phyloP scores from a whole-genome alignment of 2,888 invertebrate genomes.

The Nemapogon koenigi region DNA sequence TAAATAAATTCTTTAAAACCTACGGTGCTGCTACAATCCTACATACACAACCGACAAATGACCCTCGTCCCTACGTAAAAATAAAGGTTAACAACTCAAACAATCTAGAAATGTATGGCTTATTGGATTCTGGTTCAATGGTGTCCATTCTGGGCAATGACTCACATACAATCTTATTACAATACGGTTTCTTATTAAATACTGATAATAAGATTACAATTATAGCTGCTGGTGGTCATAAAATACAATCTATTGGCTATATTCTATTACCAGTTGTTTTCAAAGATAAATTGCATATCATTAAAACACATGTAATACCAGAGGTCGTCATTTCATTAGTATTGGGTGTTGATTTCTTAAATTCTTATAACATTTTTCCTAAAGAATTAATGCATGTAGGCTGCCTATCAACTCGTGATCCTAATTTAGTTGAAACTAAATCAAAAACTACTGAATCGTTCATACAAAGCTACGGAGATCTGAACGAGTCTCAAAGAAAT shows the following conservation, averaged over 20 bases:
- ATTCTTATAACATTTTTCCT: slow-evolving; percentile 13
- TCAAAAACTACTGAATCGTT: neutral
- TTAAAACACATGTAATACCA: slow-evolving; percentile 15
- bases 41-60: slow-evolving; percentile 8
- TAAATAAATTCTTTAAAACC: slow-evolving; percentile 11
- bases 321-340: slow-evolving; percentile 13
- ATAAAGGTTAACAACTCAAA: slow-evolving; percentile 10
- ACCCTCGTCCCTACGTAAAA: slow-evolving; percentile 16
- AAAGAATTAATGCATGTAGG: slow-evolving; percentile 7
- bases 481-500: slow-evolving; percentile 8
- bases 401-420: too few relatives aligned
- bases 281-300: slow-evolving; percentile 11
- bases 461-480: slow-evolving; percentile 8
- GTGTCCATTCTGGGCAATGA: slow-evolving; percentile 18
- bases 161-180: slow-evolving; percentile 9
- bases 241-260: slow-evolving; percentile 12
- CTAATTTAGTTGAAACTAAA: too few relatives aligned
- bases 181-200: neutral
- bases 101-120: slow-evolving; percentile 10
- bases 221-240: slow-evolving; percentile 16
- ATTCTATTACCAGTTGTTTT: slow-evolving; percentile 15
- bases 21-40: slow-evolving; percentile 16
- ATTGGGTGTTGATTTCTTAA: slow-evolving; percentile 19
- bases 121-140: slow-evolving; percentile 18
- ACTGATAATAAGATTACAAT: neutral